A percentile compares a stretch with the other conserved stretches of the same genome.
These are phyloP conservation scores for Zaprionus camerounensis DNA, from an alignment of 1,140 invertebrate species.

Conservation along the genomic window DNA sequence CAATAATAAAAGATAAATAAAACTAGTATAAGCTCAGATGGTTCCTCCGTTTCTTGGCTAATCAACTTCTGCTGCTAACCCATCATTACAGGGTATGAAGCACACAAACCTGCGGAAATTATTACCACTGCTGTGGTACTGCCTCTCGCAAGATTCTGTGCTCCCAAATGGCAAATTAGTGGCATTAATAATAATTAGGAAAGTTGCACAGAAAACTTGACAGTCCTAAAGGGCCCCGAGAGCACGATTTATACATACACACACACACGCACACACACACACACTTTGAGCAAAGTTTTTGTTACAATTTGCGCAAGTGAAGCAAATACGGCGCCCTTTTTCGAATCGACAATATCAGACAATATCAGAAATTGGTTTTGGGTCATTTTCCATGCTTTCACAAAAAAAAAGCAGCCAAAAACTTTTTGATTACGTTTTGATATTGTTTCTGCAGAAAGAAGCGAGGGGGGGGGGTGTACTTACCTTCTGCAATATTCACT, in stretches of 20 bases:
- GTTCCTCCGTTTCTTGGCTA: too few species aligned
- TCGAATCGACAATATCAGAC: slow-evolving; percentile 24
- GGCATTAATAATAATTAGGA: slow-evolving; percentile 77
- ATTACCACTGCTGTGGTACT: not conserved
- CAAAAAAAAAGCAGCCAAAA: slow-evolving; percentile 18
- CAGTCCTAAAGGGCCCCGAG: slow-evolving; percentile 54
- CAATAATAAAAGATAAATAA: too few species aligned
- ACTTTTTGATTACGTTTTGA: slow-evolving; percentile 24
- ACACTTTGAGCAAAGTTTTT: slow-evolving; percentile 26
- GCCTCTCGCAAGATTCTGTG: not conserved
- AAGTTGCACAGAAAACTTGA: slow-evolving; percentile 51
- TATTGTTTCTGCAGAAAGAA: not conserved
- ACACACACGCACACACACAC: not conserved
- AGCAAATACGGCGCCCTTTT: slow-evolving; percentile 3
- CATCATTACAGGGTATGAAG: slow-evolving; percentile 1
- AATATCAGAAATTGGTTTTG: slow-evolving; percentile 38
- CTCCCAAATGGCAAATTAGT: slow-evolving; percentile 63
- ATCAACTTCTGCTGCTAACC: too few species aligned
- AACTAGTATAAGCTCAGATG: too few species aligned
- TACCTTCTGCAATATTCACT: slow-evolving; percentile 57
- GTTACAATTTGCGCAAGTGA: slow-evolving; percentile 19
- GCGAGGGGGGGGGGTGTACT: slow-evolving; percentile 15
- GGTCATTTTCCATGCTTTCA: slow-evolving; percentile 70
- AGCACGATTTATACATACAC: slow-evolving; percentile 15
- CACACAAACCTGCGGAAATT: not conserved